phyloP scores from a whole-genome alignment of 2,113 vertebrate species.

The Toxotes jaculatrix region DNA sequence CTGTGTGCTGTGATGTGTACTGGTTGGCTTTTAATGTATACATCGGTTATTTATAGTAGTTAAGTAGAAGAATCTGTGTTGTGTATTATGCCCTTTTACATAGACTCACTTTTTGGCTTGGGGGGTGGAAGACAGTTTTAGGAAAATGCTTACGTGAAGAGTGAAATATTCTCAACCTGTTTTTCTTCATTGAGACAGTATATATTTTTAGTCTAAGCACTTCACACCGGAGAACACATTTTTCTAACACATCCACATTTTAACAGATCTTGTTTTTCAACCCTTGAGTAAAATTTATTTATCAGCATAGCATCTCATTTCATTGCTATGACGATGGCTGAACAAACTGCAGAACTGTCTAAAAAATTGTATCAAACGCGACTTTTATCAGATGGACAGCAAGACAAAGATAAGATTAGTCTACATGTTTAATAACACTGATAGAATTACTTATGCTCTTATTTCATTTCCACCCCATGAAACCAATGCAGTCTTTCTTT shows the following conservation, averaged over 20 bases:
- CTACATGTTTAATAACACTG: background rate
- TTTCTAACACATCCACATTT: constrained; percentile 7
- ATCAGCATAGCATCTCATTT: background rate
- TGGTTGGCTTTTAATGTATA: background rate
- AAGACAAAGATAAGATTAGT: constrained; percentile 19
- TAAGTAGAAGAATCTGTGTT: constrained; percentile 10
- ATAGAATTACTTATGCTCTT: constrained; percentile 13
- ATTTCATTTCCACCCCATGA: background rate
- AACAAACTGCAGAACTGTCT: background rate
- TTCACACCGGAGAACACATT: background rate
- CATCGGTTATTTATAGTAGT: background rate
- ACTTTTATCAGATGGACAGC: constrained; percentile 32
- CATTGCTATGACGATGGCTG: background rate
- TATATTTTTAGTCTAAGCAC: background rate
- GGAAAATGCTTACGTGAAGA: constrained; percentile 18
- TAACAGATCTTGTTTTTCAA: constrained; percentile 16
- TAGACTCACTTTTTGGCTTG: background rate
- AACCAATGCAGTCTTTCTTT: background rate
- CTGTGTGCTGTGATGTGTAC: constrained; percentile 15
- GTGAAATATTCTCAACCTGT: background rate
- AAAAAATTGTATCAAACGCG: background rate
- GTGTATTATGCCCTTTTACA: constrained; percentile 20
- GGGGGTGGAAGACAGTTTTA: constrained; percentile 1
- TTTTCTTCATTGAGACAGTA: constrained; percentile 2
- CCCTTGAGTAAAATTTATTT: background rate